Evolutionary conservation across 2,888 invertebrate species (phyloP), one percentile per base, ranked within the genome.

Genomic region (Beris morrisii): DNA sequence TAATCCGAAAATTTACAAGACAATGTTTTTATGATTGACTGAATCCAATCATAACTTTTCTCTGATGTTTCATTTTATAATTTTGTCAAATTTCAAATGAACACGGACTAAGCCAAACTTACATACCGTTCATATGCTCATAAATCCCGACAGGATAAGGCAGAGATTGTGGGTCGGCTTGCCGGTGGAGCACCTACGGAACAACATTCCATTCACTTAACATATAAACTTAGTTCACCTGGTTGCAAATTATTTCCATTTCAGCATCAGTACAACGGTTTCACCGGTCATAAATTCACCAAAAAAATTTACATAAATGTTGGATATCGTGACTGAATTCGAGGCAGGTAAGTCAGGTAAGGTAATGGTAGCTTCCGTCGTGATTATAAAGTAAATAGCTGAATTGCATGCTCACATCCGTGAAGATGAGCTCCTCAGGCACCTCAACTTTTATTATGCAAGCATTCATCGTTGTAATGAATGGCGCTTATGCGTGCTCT

Each of bases 381-480:
- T 63, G 63, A 63, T 63, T 63, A 43, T 44, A 53, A 57, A 53
- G 53, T 54, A 67, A 67, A 67, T 64, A 64, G 64, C 55, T 48
- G 58, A 64, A 64, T 67, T 64, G 67, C 67, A 67, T 67, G 67
- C 57, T 64, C 44, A 57, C 57, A 64, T 64, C 67, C 59, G 22
- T 54, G 59, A 67, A 67, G 67, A 67, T 67, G 58, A 64, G 53
- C 61, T 61, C 38, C 28, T 61, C 30, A 52, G 52, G 30, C 5
- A 15, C 30, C 43, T 32, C 52, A 22, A 50, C 6, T 38, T 38
- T 38, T 38, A 45, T 15, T 52, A 53, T 31, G 58, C 58, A 61
- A 15, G 50, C 52, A 50, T 28, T 52, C 61, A 52, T 61, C 61
- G 31, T 22, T 61, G 32, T 61, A 61, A 61, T 61, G 52, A 38